Evolutionary conservation across 2,888 invertebrate genomes (phyloP).

Genomic region (Craniophora ligustri): DNA sequence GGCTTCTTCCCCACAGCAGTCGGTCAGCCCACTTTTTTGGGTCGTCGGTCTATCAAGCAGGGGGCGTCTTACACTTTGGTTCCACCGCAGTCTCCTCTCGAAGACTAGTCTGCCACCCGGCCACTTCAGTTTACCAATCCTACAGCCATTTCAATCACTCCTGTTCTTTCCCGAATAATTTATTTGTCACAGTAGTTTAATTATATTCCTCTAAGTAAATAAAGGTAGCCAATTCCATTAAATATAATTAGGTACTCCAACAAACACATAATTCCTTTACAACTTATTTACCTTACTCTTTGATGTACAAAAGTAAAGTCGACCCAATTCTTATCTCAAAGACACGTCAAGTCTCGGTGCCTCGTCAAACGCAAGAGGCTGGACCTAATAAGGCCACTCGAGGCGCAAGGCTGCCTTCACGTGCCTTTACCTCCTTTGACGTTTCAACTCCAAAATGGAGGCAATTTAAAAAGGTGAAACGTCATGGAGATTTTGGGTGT

Average conservation of each 20-base stretch:
- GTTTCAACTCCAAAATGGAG: constrained; percentile 75
- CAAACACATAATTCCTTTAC: constrained; percentile 43
- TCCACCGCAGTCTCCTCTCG: too few relatives aligned
- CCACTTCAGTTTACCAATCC: too few relatives aligned
- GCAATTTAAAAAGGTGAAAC: constrained; percentile 79
- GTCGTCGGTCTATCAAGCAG: too few relatives aligned
- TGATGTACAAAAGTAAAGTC: constrained; percentile 77
- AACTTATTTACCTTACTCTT: constrained; percentile 62
- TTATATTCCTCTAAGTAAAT: constrained; percentile 12
- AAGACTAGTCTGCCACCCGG: too few relatives aligned
- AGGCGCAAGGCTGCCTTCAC: constrained; percentile 68
- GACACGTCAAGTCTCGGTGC: constrained; percentile 75
- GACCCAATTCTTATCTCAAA: constrained; percentile 85
- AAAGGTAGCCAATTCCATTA: constrained; percentile 42
- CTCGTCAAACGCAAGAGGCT: constrained; percentile 80
- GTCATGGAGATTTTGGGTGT: constrained; percentile 52
- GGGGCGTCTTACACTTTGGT: too few relatives aligned
- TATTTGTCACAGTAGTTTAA: constrained; percentile 18
- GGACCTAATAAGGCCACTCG: constrained; percentile 83
- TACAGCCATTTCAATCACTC: too few relatives aligned
- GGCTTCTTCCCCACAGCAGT: too few relatives aligned
- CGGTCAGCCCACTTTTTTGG: too few relatives aligned
- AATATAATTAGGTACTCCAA: constrained; percentile 51
- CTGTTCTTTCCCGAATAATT: too few relatives aligned
- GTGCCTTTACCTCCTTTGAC: constrained; percentile 75